These are phyloP conservation scores for Saturnia japonica DNA, from an alignment of 2,888 invertebrate species.

Conservation along the genomic window DNA sequence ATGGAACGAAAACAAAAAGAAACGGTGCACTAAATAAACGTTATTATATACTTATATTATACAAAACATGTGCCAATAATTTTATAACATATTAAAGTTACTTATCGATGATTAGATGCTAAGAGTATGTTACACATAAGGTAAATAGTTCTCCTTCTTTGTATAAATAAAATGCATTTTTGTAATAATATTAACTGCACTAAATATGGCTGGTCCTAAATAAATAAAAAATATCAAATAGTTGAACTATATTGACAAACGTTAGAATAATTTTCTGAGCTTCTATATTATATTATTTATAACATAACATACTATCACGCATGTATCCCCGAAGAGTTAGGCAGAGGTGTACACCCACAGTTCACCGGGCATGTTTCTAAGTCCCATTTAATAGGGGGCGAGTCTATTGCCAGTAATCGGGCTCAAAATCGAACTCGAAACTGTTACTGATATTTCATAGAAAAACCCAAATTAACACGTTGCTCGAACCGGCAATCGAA, in stretches of 20 bases:
- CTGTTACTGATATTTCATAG: too few relatives aligned
- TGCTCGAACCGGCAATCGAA: too few relatives aligned
- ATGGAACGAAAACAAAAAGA: slow-evolving; percentile 81
- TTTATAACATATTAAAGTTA: slow-evolving; percentile 17
- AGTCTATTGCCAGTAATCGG: too few relatives aligned
- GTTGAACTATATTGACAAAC: not conserved
- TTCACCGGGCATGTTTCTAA: too few relatives aligned
- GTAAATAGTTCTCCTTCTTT: not conserved
- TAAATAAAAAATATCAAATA: too few relatives aligned
- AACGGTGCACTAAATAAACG: slow-evolving; percentile 81
- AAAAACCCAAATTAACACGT: too few relatives aligned
- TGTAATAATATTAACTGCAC: not conserved
- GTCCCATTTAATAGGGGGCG: too few relatives aligned
- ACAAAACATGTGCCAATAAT: slow-evolving; percentile 26
- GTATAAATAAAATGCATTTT: not conserved
- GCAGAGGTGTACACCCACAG: too few relatives aligned
- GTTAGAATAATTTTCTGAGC: not conserved
- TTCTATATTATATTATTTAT: not conserved
- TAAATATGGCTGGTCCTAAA: not conserved
- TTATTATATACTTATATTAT: slow-evolving; percentile 47
- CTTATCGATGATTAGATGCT: not conserved
- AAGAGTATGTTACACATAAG: not conserved
- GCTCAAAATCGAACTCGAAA: too few relatives aligned
- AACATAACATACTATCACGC: too few relatives aligned
- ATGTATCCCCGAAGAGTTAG: too few relatives aligned